Conservation (phyloP, 2,797 vertebrate species). For the Protonibea diacanthus region DNA sequence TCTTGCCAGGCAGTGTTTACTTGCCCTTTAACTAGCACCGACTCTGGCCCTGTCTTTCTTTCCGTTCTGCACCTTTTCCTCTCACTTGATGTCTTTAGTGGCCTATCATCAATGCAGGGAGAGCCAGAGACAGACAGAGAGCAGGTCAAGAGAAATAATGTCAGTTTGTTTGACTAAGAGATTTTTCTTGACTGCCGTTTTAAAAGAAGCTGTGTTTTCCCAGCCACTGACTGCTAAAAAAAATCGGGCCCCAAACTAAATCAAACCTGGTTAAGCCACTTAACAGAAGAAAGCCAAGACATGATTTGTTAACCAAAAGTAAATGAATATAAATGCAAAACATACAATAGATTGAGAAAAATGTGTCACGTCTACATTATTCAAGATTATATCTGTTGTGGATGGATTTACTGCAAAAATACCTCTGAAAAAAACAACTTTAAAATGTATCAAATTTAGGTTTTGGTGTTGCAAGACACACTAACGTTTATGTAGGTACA, state of each 20-base stretch:
- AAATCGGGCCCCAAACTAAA: background rate
- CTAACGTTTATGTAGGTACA: too few relatives aligned
- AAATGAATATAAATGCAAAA: background rate
- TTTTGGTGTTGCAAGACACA: too few relatives aligned
- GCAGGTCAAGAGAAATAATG: slow-evolving; percentile 38
- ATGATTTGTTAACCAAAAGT: background rate
- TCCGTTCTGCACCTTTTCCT: slow-evolving; percentile 68
- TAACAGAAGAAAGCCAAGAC: background rate
- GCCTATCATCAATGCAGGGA: slow-evolving; percentile 27
- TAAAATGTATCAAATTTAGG: background rate
- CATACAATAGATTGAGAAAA: background rate
- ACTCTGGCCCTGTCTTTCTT: slow-evolving; percentile 57
- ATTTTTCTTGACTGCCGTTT: slow-evolving; percentile 27
- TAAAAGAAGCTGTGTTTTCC: slow-evolving; percentile 7
- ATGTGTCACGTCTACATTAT: background rate
- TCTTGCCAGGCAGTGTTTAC: slow-evolving; percentile 62
- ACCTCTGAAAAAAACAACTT: background rate
- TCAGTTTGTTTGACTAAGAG: slow-evolving; percentile 41
- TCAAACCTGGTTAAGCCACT: slow-evolving; percentile 6
- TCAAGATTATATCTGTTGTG: background rate
- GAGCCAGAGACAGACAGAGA: slow-evolving; percentile 41
- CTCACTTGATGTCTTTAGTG: slow-evolving; percentile 59
- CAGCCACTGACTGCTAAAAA: background rate
- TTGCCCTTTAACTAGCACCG: slow-evolving; percentile 48
- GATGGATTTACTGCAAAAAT: background rate